These are phyloP conservation scores for Cataglyphis cursor DNA, from an alignment of 2,888 invertebrate species.

Conservation along the genomic window DNA sequence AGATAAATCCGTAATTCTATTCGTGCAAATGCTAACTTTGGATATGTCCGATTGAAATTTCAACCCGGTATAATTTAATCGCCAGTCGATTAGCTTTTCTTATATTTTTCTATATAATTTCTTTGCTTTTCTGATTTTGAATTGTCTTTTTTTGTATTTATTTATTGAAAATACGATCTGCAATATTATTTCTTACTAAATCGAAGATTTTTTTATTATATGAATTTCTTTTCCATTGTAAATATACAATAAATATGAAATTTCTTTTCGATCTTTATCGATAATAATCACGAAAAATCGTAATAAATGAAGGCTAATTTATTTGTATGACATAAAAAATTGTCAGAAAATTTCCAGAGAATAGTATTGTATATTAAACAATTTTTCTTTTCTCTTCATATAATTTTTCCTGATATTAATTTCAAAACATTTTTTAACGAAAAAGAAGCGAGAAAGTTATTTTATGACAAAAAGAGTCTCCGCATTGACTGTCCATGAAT, in stretches of 20 bases:
- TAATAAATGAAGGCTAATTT: not conserved
- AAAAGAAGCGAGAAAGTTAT: not conserved
- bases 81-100: not conserved
- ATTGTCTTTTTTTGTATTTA: no score
- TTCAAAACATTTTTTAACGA: not conserved
- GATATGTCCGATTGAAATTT: conserved; percentile 24
- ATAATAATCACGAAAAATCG: not conserved
- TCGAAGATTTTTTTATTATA: not conserved
- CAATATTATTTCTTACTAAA: not conserved
- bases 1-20: conserved; percentile 54
- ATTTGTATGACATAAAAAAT: not conserved
- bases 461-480: not conserved
- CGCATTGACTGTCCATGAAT: not conserved
- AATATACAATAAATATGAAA: not conserved
- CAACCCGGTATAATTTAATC: not conserved
- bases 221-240: not conserved
- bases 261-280: not conserved
- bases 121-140: not conserved
- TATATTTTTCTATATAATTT: not conserved
- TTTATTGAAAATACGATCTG: not conserved
- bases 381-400: not conserved
- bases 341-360: not conserved
- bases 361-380: not conserved
- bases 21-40: conserved; percentile 2
- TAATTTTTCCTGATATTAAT: not conserved